These are phyloP conservation scores for Reticulitermes lucifugus DNA, from an alignment of 2,888 invertebrate genomes.

Conservation along the genomic window DNA sequence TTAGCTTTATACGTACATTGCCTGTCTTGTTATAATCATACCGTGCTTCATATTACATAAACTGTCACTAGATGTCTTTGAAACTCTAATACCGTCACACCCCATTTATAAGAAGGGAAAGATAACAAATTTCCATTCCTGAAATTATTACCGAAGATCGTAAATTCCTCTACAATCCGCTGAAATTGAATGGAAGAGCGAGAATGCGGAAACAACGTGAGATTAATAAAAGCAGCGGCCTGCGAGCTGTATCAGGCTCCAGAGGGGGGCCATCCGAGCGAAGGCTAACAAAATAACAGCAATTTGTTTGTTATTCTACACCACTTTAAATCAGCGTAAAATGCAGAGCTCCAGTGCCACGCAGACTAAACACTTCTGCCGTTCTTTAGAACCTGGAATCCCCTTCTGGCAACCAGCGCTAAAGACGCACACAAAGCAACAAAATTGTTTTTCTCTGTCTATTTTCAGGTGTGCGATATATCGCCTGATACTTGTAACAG, in stretches of 20 bases:
- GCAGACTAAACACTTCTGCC: neutral
- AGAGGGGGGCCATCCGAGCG: neutral
- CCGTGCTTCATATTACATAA: neutral
- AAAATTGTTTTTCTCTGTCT: too few species aligned
- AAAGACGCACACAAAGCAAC: too few species aligned
- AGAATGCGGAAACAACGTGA: constrained; percentile 2
- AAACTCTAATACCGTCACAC: neutral
- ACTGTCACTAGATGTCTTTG: neutral
- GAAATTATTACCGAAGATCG: neutral
- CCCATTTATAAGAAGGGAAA: neutral
- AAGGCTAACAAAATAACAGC: neutral
- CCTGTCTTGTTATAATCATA: too few species aligned
- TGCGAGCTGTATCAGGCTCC: neutral
- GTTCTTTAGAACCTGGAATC: neutral
- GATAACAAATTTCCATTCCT: neutral
- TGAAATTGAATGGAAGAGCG: neutral
- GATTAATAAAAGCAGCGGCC: neutral
- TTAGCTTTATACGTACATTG: too few species aligned
- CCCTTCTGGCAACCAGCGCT: neutral
- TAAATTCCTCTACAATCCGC: neutral
- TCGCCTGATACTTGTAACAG: too few species aligned
- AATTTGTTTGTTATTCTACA: neutral
- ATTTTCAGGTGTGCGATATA: too few species aligned
- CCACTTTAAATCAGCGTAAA: neutral
- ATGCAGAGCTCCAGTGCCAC: neutral